Evolutionary conservation across 1,140 invertebrate genomes (phyloP).

Genomic region (Bombus fervidus): DNA sequence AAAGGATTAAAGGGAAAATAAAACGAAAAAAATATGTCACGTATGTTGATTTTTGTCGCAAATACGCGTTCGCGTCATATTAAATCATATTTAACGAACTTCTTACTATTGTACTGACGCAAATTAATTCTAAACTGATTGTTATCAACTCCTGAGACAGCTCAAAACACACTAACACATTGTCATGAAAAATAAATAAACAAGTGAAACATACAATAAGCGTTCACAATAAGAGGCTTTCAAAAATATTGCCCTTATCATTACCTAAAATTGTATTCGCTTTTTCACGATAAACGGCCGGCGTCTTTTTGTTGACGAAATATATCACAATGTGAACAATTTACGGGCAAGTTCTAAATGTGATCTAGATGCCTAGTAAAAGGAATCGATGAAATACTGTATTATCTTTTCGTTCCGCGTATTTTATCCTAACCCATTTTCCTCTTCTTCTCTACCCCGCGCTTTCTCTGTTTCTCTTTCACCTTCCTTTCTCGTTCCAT

Average conservation of each 20-base stretch:
- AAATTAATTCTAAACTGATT: slow-evolving; percentile 8
- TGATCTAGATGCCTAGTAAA: slow-evolving; percentile 30
- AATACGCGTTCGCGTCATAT: not conserved
- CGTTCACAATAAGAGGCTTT: not conserved
- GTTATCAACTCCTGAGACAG: not conserved
- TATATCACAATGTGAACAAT: slow-evolving; percentile 4
- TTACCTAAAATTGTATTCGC: not conserved
- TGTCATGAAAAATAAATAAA: not conserved
- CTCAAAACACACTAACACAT: not conserved
- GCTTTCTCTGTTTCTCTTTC: not conserved
- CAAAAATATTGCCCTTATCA: not conserved
- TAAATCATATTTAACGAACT: slow-evolving; percentile 15
- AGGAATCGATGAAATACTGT: not conserved
- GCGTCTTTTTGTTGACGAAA: slow-evolving; percentile 9
- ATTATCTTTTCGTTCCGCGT: not conserved
- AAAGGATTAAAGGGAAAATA: not conserved
- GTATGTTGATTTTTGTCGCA: not conserved
- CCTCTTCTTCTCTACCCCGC: not conserved
- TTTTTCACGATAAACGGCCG: slow-evolving; percentile 15
- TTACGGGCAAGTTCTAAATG: slow-evolving; percentile 23
- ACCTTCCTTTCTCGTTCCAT: not conserved
- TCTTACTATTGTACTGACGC: not conserved
- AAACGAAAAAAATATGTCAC: not conserved
- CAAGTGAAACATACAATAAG: not conserved
- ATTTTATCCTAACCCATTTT: not conserved